Evolutionary conservation across 2,888 invertebrate genomes (phyloP).

Genomic region (Drosophila pseudotalamancana): DNA sequence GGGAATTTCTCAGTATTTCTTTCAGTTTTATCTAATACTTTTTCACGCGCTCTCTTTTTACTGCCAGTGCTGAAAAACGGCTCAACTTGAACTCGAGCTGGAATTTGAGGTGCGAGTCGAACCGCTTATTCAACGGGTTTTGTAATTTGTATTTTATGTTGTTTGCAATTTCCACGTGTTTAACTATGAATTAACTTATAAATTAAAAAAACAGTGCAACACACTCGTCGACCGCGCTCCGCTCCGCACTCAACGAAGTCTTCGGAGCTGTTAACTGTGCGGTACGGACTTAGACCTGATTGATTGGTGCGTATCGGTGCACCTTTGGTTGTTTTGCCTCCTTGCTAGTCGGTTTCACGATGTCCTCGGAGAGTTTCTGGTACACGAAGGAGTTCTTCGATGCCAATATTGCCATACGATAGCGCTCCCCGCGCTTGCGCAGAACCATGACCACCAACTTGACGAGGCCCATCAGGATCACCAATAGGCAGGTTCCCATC

Average conservation of each 20-base stretch:
- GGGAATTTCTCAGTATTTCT: constrained; percentile 39
- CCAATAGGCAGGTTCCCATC: constrained; percentile 86
- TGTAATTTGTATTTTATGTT: constrained; percentile 20
- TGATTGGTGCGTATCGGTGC: constrained; percentile 87
- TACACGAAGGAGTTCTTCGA: constrained; percentile 87
- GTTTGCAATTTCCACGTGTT: constrained; percentile 52
- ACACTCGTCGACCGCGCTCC: constrained; percentile 48
- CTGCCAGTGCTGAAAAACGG: constrained; percentile 25
- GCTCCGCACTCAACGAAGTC: constrained; percentile 15
- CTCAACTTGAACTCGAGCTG: constrained; percentile 24
- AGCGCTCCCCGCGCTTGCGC: constrained; percentile 85
- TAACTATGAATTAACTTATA: constrained; percentile 73
- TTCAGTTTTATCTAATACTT: constrained; percentile 67
- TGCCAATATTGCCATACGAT: constrained; percentile 84
- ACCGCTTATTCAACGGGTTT: constrained; percentile 21
- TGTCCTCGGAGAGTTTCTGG: constrained; percentile 91
- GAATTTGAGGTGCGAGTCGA: constrained; percentile 17
- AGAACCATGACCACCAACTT: constrained; percentile 86
- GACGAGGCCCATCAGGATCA: constrained; percentile 85
- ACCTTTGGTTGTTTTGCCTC: constrained; percentile 87
- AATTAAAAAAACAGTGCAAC: constrained; percentile 79
- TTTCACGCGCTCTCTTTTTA: constrained; percentile 24
- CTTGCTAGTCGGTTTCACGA: constrained; percentile 86
- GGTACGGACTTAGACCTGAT: constrained; percentile 83
- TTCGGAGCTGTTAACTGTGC: constrained; percentile 46